Percentiles rank a stretch among this genome's conserved stretches.
Evolutionary conservation across 1,140 invertebrate genomes (phyloP).

Genomic region (Solenopsis invicta): DNA sequence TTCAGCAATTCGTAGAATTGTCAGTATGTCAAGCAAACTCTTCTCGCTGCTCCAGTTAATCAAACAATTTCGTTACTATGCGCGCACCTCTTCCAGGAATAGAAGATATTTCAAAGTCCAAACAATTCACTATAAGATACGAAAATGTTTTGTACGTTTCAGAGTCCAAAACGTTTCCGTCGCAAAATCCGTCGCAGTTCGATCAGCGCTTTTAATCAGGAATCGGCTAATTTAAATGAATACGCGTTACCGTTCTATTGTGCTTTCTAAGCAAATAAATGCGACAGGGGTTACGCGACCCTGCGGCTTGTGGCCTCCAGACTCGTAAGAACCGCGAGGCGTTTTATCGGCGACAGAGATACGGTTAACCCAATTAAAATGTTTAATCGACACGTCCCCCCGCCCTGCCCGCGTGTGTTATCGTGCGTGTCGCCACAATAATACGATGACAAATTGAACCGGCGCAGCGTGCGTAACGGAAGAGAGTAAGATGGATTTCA

Average conservation of each 20-base stretch:
- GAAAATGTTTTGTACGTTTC: neutral
- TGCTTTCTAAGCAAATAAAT: slow-evolving; percentile 30
- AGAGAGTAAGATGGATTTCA: slow-evolving; percentile 60
- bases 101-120: too few relatives aligned
- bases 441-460: slow-evolving; percentile 41
- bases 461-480: neutral
- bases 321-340: neutral
- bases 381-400: slow-evolving; percentile 35
- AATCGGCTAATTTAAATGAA: slow-evolving; percentile 20
- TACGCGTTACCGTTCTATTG: neutral
- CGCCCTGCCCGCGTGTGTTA: neutral
- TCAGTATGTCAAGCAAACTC: neutral
- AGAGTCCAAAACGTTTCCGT: neutral
- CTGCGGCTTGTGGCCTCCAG: neutral
- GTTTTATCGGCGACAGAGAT: slow-evolving; percentile 39
- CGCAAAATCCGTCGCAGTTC: neutral
- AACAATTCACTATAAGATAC: too few relatives aligned
- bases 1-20: neutral
- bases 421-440: slow-evolving; percentile 33
- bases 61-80: neutral
- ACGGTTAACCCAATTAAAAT: slow-evolving; percentile 47
- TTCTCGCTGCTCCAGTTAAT: neutral
- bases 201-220: neutral
- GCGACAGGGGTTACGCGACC: neutral
- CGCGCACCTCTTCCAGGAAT: neutral